phyloP scores from a whole-genome alignment of 1,140 invertebrate genomes.

The Hylaeus volcanicus region DNA sequence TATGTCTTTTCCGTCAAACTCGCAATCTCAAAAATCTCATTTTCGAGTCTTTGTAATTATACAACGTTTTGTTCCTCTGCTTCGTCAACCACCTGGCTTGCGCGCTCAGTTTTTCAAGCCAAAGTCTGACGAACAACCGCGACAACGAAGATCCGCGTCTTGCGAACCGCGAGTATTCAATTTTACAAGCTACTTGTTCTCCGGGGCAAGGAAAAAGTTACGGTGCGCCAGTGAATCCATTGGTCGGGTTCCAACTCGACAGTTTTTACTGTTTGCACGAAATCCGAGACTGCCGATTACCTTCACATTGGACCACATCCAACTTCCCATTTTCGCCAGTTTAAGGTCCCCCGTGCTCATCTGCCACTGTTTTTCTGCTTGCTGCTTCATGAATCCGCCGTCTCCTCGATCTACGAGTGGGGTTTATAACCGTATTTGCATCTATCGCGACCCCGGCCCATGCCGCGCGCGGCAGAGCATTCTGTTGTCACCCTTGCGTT shows the following conservation, averaged over 20 bases:
- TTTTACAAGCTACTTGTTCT: conserved; percentile 66
- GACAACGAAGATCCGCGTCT: conserved; percentile 8
- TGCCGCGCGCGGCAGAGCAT: background rate
- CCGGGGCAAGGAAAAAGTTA: conserved; percentile 46
- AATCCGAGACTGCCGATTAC: conserved; percentile 68
- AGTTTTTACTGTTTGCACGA: conserved; percentile 65
- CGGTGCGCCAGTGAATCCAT: conserved; percentile 58
- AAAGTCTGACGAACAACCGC: background rate
- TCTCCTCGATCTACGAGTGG: conserved; percentile 37
- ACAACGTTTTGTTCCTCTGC: too few relatives aligned
- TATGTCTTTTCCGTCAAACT: too few relatives aligned
- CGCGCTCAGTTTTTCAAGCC: background rate
- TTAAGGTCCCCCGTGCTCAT: conserved; percentile 62
- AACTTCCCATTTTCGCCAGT: conserved; percentile 67
- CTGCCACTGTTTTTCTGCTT: conserved; percentile 52
- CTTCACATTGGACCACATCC: conserved; percentile 67
- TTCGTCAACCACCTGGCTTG: background rate
- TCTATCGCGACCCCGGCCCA: background rate
- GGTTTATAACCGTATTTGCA: conserved; percentile 52
- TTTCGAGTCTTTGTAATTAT: too few relatives aligned
- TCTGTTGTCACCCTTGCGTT: too few relatives aligned
- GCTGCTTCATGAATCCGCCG: conserved; percentile 40
- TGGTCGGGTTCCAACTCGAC: conserved; percentile 66
- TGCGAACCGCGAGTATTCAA: conserved; percentile 49
- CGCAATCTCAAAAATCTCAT: too few relatives aligned